A percentile compares a stretch with the other conserved stretches of the same genome.
Evolutionary conservation across 2,888 invertebrate genomes (phyloP).

Genomic region (Girardia tigrina): DNA sequence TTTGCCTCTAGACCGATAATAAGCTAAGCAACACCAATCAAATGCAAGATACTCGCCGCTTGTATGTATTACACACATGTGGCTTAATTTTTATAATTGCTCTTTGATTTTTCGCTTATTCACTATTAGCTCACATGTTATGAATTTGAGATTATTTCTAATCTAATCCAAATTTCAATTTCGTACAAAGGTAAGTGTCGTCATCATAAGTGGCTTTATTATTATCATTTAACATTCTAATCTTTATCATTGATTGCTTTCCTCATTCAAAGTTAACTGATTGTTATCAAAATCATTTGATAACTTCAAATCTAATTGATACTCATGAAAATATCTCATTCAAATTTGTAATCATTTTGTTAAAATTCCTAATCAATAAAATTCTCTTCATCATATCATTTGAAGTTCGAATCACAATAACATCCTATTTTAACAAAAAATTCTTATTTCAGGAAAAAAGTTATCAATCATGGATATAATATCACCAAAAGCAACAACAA

Average conservation of each 20-base stretch:
- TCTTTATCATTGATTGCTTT: constrained; percentile 20
- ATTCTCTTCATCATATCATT: background rate
- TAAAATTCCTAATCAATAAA: background rate
- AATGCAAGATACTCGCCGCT: background rate
- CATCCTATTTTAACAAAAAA: background rate
- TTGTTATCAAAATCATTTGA: constrained; percentile 17
- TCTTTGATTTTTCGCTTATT: constrained; percentile 23
- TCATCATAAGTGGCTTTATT: constrained; percentile 16
- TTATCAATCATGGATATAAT: background rate
- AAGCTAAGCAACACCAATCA: background rate
- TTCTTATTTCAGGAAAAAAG: background rate
- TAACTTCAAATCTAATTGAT: constrained; percentile 20
- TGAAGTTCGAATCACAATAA: background rate
- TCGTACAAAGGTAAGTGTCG: constrained; percentile 23
- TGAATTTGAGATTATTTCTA: constrained; percentile 23
- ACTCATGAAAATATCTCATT: constrained; percentile 16
- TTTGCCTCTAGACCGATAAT: constrained; percentile 17
- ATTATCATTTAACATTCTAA: constrained; percentile 18
- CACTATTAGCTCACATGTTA: constrained; percentile 23
- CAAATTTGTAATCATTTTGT: background rate
- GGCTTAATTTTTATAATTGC: constrained; percentile 2
- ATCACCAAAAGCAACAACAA: constrained; percentile 6
- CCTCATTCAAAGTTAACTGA: constrained; percentile 16
- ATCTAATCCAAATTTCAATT: constrained; percentile 16
- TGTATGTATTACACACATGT: constrained; percentile 18